Evolutionary conservation across 2,888 invertebrate species (phyloP).

Genomic region (Seladonia tumulorum): DNA sequence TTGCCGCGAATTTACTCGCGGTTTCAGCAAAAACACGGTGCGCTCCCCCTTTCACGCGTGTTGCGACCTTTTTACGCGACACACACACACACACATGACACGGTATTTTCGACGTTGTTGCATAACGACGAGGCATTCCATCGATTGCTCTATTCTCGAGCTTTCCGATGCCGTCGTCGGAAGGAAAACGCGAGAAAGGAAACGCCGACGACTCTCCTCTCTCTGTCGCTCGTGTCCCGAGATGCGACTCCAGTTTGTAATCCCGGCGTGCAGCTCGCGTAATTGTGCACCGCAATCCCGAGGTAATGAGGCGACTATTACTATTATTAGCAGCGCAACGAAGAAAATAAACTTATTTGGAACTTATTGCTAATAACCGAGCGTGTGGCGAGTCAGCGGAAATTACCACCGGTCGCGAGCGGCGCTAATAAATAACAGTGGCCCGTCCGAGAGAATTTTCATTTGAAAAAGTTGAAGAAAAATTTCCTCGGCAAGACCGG

Average conservation of each 20-base stretch:
- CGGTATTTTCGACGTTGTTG: slow-evolving; percentile 42
- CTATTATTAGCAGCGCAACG: not conserved
- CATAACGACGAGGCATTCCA: not conserved
- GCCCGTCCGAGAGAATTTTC: not conserved
- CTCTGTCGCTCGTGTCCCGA: not conserved
- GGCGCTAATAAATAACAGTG: not conserved
- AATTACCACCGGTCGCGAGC: not conserved
- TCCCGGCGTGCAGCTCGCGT: not conserved
- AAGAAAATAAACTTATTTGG: not conserved
- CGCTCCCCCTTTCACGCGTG: slow-evolving; percentile 47
- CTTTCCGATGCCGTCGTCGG: not conserved
- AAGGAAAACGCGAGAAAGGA: not conserved
- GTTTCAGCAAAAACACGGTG: slow-evolving; percentile 49
- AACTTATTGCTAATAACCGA: not conserved
- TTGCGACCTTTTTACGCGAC: slow-evolving; percentile 14
- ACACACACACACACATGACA: not conserved
- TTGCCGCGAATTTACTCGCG: slow-evolving; percentile 53
- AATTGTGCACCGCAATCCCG: slow-evolving; percentile 1
- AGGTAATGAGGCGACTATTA: not conserved
- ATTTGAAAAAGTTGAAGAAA: not conserved
- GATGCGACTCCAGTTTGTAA: not conserved
- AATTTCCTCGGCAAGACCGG: not conserved
- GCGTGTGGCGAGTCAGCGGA: not conserved
- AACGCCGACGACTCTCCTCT: not conserved
- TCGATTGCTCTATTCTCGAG: slow-evolving; percentile 3